Conservation (phyloP, 2,888 invertebrate genomes). For the Cataglyphis cursor region DNA sequence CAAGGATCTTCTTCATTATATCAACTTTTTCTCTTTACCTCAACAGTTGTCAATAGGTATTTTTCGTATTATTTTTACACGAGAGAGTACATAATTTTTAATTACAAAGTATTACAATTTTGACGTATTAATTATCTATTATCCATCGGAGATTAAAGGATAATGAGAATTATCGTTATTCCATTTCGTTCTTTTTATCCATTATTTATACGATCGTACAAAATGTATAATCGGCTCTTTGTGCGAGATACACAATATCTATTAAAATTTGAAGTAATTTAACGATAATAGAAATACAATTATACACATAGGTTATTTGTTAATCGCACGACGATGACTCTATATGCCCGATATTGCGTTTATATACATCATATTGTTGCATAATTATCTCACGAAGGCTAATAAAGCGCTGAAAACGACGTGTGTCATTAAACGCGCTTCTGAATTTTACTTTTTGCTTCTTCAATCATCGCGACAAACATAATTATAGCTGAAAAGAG, state of each 20-base stretch:
- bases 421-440: slow-evolving; percentile 31
- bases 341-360: slow-evolving; percentile 24
- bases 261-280: slow-evolving; percentile 30
- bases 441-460: slow-evolving; percentile 37
- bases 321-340: slow-evolving; percentile 38
- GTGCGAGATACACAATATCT: slow-evolving; percentile 4
- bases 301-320: slow-evolving; percentile 7
- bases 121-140: not conserved
- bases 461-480: slow-evolving; percentile 23
- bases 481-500: not conserved
- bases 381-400: slow-evolving; percentile 8
- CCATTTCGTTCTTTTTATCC: slow-evolving; percentile 44
- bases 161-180: slow-evolving; percentile 44
- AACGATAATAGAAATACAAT: slow-evolving; percentile 35
- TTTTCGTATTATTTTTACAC: not conserved
- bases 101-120: slow-evolving; percentile 14
- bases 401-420: slow-evolving; percentile 18
- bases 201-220: slow-evolving; percentile 28
- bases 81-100: not conserved
- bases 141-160: slow-evolving; percentile 3
- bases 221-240: slow-evolving; percentile 11
- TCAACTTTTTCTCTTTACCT: too few relatives aligned
- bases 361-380: slow-evolving; percentile 22
- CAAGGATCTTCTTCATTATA: too few relatives aligned
- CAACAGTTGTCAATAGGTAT: not conserved